Evolutionary conservation across 2,888 invertebrate species (phyloP), one percentile per base, ranked within the genome.

Genomic region (Lissocephala sabroskyi): DNA sequence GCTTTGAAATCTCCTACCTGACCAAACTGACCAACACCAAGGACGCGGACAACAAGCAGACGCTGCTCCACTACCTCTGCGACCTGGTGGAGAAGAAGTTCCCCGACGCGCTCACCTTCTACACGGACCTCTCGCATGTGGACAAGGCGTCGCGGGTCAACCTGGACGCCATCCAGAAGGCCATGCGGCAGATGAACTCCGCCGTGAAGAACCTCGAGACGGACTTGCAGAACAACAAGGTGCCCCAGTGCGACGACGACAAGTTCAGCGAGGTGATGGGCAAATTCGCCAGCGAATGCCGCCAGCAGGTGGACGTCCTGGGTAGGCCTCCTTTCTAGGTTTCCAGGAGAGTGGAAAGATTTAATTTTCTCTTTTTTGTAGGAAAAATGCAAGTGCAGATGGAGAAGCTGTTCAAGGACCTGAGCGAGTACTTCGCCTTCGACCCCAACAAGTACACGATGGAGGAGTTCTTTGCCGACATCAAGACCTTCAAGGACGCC

Each of bases 1-100:
- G 97, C 1, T 99, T 98, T 84, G 98, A 99, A 85, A 95, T 99
- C 71, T 96, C 92, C 80, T 98, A 94, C 81, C 87, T 99, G 7
- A 93, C 97, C 0, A 98, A 98, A 88, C 85, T 95, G 58, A 92
- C 92, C 2, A 89, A 92, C 51, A 95, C 95, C n/a, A 98, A 98
- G 85, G 95, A 97, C 79, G 86, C 92, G 33, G 95, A 98, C 73
- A 97, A 97, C 82, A 94, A 95, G 75, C 92, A 92, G 57, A 98
- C 97, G 0, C 85, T 99, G 16, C 87, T 98, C 39, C 98, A 98
- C 83, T 98, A 95, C 79, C 85, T 99, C 46, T 95, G 92, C 0
- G 92, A 96, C 60, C 91, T 92, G 0, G 90, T 96, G 51, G 96
- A 98, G 82, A 89, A 86, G 47, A 95, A 96, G 74, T 94, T 95